Evolutionary conservation across 2,113 vertebrate genomes (phyloP), one percentile per base, ranked within the genome.

Genomic region (Vidua macroura): DNA sequence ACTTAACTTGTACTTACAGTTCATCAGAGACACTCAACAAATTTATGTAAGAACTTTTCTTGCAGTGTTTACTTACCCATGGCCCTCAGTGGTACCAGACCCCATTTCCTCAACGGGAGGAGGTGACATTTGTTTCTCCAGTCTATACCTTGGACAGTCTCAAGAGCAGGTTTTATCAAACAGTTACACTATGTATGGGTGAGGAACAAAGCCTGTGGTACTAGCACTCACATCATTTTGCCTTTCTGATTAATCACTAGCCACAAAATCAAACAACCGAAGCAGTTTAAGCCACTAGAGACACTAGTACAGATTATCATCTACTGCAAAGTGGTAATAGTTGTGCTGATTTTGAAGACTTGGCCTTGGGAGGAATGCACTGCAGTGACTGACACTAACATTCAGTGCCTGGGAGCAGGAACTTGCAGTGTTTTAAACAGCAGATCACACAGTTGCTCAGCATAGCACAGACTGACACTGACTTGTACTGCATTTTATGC

Each of bases 21-120:
- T 90, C 58, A 64, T 64, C 44, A 60, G 49, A 91, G 62, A 76
- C 13, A 31, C 4, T 68, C 15, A 56, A 33, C 1, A 60, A 64
- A 79, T 56, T 76, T 46, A 56, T 62, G 9, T 43, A 56, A 94
- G 35, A 68, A 22, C 19, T 62, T 60, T 53, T 53, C 24, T 83
- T 85, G 8, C 7, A 68, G 27, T 58, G 13, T 74, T 77, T 80
- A 27, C 13, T 60, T 88, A 49, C 43, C 85, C 22, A 55, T 5
- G 7, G 20, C 16, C 41, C 33, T 13, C 33, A 58, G 49, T 20
- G 43, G 27, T 22, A 77, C n/a, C n/a, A 53, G 17, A 41, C 5
- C 8, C 8, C 13, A 2, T 23, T 56, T 84, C 35, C 33, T 59
- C 41, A 25, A 0, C 0, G 0, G 28, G 8, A 74, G 12, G 6